A percentile compares a stretch with the other conserved stretches of the same genome.
These are phyloP conservation scores for Neria commutata DNA, from an alignment of 2,888 invertebrate species.

Conservation along the genomic window DNA sequence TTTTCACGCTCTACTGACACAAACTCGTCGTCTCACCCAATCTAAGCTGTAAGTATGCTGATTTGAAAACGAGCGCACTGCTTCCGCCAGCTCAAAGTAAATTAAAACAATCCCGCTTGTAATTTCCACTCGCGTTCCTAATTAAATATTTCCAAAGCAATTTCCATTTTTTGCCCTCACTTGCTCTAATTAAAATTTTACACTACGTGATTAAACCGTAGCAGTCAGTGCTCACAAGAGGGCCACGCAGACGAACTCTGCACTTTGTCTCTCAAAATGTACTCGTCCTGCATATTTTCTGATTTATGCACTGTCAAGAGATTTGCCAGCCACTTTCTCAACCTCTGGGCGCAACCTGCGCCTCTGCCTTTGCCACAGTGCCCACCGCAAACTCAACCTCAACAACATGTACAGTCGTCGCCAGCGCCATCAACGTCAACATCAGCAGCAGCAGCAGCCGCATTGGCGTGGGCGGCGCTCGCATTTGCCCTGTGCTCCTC, in stretches of 20 bases:
- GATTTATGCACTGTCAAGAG: slow-evolving; percentile 21
- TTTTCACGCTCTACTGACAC: no score
- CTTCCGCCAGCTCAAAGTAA: no score
- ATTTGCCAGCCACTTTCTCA: slow-evolving; percentile 1
- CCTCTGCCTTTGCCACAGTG: not conserved
- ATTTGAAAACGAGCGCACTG: no score
- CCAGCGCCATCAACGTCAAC: no score
- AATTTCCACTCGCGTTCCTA: no score
- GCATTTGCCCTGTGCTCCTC: not conserved
- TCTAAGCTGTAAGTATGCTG: no score
- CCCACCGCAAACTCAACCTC: not conserved
- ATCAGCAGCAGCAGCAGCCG: no score
- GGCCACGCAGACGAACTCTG: not conserved
- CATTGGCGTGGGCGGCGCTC: no score
- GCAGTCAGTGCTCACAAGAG: not conserved
- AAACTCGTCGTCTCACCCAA: no score
- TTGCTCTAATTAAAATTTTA: slow-evolving; percentile 29
- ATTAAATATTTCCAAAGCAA: not conserved
- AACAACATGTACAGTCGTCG: no score
- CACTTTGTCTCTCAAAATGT: no score
- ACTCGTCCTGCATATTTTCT: not conserved
- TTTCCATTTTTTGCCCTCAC: not conserved
- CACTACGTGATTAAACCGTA: slow-evolving; percentile 19
- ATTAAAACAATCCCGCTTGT: no score
- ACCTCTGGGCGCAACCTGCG: not conserved